These are phyloP conservation scores for Odocoileus virginianus DNA, from an alignment of 2,113 vertebrate species.

Conservation along the genomic window DNA sequence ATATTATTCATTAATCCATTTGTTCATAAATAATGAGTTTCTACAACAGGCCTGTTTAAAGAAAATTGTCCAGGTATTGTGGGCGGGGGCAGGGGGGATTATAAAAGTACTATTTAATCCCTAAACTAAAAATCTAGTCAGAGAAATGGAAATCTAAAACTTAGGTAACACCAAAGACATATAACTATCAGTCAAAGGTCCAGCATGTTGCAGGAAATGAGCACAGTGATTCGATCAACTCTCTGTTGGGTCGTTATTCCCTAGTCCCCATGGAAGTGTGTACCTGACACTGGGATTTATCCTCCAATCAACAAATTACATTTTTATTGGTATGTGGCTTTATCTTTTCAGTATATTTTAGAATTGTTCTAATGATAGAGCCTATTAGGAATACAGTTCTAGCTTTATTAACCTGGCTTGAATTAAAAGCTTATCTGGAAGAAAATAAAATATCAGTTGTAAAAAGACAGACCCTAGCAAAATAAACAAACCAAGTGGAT, in stretches of 20 bases:
- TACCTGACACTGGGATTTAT: background rate
- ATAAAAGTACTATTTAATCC: background rate
- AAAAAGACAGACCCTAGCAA: background rate
- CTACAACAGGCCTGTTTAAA: background rate
- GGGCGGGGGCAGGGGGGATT: background rate
- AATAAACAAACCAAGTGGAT: background rate
- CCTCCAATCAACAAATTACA: background rate
- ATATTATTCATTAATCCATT: background rate
- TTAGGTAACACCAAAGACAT: background rate
- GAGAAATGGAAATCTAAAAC: background rate
- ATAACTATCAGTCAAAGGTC: background rate
- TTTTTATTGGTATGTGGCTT: background rate
- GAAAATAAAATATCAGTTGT: background rate
- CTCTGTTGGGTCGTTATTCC: background rate
- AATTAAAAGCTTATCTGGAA: background rate
- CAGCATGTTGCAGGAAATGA: background rate
- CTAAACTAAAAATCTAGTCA: background rate
- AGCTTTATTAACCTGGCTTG: background rate
- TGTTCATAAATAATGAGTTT: background rate
- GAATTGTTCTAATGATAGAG: background rate
- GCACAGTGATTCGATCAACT: background rate
- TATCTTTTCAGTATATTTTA: background rate
- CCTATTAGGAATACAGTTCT: background rate
- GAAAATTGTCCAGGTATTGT: background rate
- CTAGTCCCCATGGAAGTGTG: background rate